A percentile compares a stretch with the other conserved stretches of the same genome.
Evolutionary conservation across 1,140 invertebrate genomes (phyloP).

Genomic region (Lepidurus couesii): DNA sequence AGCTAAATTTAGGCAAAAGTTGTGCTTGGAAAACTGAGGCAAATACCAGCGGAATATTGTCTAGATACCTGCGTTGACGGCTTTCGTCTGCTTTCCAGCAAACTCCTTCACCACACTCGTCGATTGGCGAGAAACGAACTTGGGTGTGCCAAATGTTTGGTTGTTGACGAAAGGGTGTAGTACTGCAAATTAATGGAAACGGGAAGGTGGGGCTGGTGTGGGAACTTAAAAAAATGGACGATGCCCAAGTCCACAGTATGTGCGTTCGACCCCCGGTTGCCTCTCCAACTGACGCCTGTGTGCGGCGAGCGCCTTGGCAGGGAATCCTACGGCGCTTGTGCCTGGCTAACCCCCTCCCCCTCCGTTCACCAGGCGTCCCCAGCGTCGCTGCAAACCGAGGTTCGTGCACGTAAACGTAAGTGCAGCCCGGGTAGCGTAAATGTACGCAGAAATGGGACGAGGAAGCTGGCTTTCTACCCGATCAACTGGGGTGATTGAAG

Average conservation of each 20-base stretch:
- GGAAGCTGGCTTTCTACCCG: neutral
- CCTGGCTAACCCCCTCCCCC: neutral
- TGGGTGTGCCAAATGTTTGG: neutral
- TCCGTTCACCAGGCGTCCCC: neutral
- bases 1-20: slow-evolving; percentile 7
- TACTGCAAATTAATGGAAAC: neutral
- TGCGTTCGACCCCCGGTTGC: slow-evolving; percentile 1
- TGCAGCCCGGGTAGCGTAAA: neutral
- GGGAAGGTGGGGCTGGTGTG: neutral
- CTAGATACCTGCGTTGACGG: neutral
- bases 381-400: neutral
- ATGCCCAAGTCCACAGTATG: neutral
- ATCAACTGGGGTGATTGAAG: neutral
- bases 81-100: neutral
- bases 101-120: neutral
- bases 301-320: neutral
- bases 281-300: neutral
- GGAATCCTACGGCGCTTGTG: neutral
- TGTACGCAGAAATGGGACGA: neutral
- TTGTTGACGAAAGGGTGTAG: neutral
- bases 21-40: neutral
- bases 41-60: neutral
- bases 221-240: slow-evolving; percentile 11
- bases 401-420: neutral
- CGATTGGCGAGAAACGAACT: neutral